Percentiles rank a stretch among this genome's conserved stretches.
These are phyloP conservation scores for Xestoiulus laeticollis DNA, from an alignment of 2,888 invertebrate species.

Conservation along the genomic window DNA sequence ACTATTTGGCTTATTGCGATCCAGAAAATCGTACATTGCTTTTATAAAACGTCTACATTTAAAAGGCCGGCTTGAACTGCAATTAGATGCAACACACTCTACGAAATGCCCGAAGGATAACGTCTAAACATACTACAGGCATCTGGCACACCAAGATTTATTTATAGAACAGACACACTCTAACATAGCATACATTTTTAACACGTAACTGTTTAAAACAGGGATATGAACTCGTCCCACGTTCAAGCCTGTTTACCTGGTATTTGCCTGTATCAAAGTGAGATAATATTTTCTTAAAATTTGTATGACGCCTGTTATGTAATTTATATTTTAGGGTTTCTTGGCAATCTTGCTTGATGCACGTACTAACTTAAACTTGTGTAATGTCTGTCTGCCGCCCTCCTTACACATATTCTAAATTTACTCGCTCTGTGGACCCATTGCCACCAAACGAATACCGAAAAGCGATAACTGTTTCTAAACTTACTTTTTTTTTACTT, in stretches of 20 bases:
- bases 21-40: not conserved
- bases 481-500: not conserved
- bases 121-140: not conserved
- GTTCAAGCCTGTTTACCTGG: not conserved
- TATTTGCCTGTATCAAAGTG: not conserved
- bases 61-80: not conserved
- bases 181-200: not conserved
- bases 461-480: not conserved
- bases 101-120: not conserved
- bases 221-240: not conserved
- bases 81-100: not conserved
- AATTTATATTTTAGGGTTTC: not conserved
- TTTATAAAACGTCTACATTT: not conserved
- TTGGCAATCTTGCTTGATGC: not conserved
- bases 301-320: not conserved
- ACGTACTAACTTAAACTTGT: not conserved
- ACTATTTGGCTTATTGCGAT: not conserved
- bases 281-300: not conserved
- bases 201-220: not conserved
- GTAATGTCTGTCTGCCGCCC: not conserved
- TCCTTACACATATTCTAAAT: slow-evolving; percentile 1
- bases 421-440: not conserved
- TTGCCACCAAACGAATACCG: not conserved
- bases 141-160: slow-evolving; percentile 2
- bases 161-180: not conserved